These are phyloP conservation scores for Digitonthophagus gazella DNA, from an alignment of 2,888 invertebrate species.

Conservation along the genomic window DNA sequence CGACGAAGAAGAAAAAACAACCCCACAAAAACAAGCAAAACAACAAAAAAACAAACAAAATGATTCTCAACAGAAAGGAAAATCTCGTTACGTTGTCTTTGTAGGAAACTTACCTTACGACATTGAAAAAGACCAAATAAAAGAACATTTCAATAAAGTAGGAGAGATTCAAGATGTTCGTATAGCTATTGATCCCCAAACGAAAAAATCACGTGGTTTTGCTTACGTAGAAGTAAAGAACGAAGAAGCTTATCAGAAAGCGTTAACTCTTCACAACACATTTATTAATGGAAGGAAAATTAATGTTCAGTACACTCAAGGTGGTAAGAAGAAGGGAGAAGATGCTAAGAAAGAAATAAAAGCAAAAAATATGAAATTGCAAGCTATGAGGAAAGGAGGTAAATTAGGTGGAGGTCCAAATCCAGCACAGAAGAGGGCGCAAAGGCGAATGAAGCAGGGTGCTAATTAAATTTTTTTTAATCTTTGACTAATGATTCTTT, in stretches of 20 bases:
- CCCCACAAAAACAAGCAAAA: slow-evolving; percentile 14
- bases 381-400: slow-evolving; percentile 49
- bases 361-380: slow-evolving; percentile 51
- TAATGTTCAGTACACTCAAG: slow-evolving; percentile 50
- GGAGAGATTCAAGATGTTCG: slow-evolving; percentile 46
- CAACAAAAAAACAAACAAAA: slow-evolving; percentile 21
- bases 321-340: slow-evolving; percentile 45
- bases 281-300: slow-evolving; percentile 48
- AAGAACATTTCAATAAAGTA: slow-evolving; percentile 52
- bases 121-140: slow-evolving; percentile 46
- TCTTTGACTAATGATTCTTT: too few relatives aligned
- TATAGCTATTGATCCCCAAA: slow-evolving; percentile 45
- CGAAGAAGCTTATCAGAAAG: slow-evolving; percentile 50
- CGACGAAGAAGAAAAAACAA: slow-evolving; percentile 29
- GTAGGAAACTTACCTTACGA: slow-evolving; percentile 52
- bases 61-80: slow-evolving; percentile 13
- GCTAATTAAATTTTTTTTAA: slow-evolving; percentile 13
- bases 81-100: slow-evolving; percentile 48
- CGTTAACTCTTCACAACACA: slow-evolving; percentile 44
- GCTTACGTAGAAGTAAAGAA: slow-evolving; percentile 51
- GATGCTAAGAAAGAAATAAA: slow-evolving; percentile 44
- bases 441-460: slow-evolving; percentile 33
- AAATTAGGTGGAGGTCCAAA: slow-evolving; percentile 47
- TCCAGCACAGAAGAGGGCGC: slow-evolving; percentile 42
- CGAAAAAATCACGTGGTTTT: slow-evolving; percentile 49